A percentile compares a stretch with the other conserved stretches of the same genome.
Conservation (phyloP, 2,888 invertebrate species). For the Willowsia nigromaculata region DNA sequence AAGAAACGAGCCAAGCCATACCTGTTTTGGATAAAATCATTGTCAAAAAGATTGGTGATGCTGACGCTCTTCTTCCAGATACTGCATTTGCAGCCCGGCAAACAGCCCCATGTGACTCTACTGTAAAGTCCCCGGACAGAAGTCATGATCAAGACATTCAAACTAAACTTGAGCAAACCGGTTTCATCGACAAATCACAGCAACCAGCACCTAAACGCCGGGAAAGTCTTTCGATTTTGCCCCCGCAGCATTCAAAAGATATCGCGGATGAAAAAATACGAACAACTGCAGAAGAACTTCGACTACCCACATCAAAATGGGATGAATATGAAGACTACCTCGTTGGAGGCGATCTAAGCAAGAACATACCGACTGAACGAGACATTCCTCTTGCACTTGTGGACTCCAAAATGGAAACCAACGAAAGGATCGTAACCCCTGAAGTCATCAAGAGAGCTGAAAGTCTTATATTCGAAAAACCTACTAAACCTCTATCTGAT, state of each 20-base stretch:
- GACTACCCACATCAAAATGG: slow-evolving; percentile 76
- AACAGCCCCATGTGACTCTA: slow-evolving; percentile 76
- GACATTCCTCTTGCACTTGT: not conserved
- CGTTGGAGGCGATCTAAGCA: slow-evolving; percentile 78
- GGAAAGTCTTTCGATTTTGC: not conserved
- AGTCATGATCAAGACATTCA: not conserved
- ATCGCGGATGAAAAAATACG: slow-evolving; percentile 24
- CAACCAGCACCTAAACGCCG: slow-evolving; percentile 22
- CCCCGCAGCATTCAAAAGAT: not conserved
- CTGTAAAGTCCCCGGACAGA: slow-evolving; percentile 75
- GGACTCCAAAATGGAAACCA: not conserved
- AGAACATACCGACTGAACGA: not conserved
- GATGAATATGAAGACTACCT: slow-evolving; percentile 78
- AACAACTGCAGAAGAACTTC: slow-evolving; percentile 34
- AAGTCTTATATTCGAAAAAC: slow-evolving; percentile 94
- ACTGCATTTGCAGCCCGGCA: slow-evolving; percentile 40
- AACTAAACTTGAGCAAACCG: not conserved
- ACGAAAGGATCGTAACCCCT: slow-evolving; percentile 87
- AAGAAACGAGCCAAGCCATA: not conserved
- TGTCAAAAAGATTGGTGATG: not conserved
- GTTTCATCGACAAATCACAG: not conserved
- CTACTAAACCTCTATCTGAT: slow-evolving; percentile 85
- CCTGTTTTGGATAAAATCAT: slow-evolving; percentile 27
- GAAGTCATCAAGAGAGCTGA: slow-evolving; percentile 95
- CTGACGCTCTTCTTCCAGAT: not conserved